Evolutionary conservation across 2,113 vertebrate genomes (phyloP).

Genomic region (Nipponia nippon): DNA sequence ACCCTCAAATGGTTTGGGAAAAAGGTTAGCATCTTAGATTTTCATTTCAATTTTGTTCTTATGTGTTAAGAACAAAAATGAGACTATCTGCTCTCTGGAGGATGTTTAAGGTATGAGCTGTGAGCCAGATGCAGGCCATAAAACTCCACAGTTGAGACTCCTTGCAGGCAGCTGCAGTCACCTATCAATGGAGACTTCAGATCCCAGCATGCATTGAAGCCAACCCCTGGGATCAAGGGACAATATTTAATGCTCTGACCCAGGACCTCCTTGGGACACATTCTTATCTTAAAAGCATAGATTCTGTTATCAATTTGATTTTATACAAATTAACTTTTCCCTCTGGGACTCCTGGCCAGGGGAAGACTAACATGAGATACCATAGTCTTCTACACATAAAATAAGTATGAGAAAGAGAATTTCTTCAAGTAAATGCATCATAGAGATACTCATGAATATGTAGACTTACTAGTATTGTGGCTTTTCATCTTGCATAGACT

Average conservation of each 20-base stretch:
- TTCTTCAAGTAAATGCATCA: not conserved
- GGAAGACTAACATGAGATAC: not conserved
- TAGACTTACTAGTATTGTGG: not conserved
- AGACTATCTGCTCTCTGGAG: not conserved
- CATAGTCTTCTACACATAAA: not conserved
- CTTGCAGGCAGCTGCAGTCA: not conserved
- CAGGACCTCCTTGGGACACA: not conserved
- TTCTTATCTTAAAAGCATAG: not conserved
- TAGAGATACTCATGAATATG: not conserved
- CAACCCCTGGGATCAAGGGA: not conserved
- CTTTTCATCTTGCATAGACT: not conserved
- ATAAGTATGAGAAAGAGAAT: not conserved
- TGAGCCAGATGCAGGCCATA: slow-evolving; percentile 21
- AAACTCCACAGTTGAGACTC: not conserved
- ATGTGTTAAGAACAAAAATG: not conserved
- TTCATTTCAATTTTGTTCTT: slow-evolving; percentile 21
- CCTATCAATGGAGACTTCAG: not conserved
- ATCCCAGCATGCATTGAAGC: not conserved
- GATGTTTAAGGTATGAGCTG: not conserved
- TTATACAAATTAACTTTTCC: not conserved
- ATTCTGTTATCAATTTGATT: not conserved
- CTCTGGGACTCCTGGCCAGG: not conserved
- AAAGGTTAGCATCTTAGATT: not conserved
- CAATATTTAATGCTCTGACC: not conserved
- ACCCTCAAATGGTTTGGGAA: not conserved